Percentiles rank a stretch among this genome's conserved stretches.
These are phyloP conservation scores for Palaemon carinicauda DNA, from an alignment of 1,140 invertebrate species.

Conservation along the genomic window DNA sequence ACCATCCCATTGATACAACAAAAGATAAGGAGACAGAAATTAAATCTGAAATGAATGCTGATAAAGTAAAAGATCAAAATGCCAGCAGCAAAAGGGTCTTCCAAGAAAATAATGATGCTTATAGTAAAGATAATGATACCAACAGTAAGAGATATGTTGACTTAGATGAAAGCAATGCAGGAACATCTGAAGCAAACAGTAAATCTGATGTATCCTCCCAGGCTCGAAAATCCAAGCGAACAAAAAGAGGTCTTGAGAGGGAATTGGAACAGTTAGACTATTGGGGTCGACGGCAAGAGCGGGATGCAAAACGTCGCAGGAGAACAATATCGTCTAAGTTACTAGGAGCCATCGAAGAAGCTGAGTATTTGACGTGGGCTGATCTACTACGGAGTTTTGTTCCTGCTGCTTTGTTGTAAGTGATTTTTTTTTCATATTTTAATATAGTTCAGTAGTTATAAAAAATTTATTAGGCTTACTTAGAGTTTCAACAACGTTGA, in stretches of 20 bases:
- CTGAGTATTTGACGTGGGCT: slow-evolving; percentile 48
- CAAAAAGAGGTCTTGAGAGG: slow-evolving; percentile 55
- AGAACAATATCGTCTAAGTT: slow-evolving; percentile 49
- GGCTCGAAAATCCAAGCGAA: slow-evolving; percentile 24
- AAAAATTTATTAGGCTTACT: too few species aligned
- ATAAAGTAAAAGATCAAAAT: neutral
- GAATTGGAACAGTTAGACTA: slow-evolving; percentile 59
- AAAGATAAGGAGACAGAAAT: neutral
- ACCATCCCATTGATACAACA: neutral
- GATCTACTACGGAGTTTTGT: slow-evolving; percentile 53
- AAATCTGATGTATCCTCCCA: neutral
- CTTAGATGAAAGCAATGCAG: neutral
- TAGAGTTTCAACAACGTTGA: too few species aligned
- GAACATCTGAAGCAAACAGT: neutral
- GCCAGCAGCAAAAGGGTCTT: neutral
- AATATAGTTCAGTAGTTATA: too few species aligned
- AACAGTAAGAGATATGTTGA: neutral
- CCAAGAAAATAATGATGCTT: neutral
- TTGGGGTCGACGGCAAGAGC: slow-evolving; percentile 53
- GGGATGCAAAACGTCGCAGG: slow-evolving; percentile 52
- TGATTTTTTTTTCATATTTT: neutral
- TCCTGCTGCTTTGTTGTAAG: slow-evolving; percentile 50
- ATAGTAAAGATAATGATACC: neutral
- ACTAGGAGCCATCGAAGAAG: slow-evolving; percentile 40
- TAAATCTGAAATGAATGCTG: neutral